Percentiles rank a stretch among this genome's conserved stretches.
phyloP scores from a whole-genome alignment of 2,888 invertebrate genomes.

The Acrobeloides nanus region DNA sequence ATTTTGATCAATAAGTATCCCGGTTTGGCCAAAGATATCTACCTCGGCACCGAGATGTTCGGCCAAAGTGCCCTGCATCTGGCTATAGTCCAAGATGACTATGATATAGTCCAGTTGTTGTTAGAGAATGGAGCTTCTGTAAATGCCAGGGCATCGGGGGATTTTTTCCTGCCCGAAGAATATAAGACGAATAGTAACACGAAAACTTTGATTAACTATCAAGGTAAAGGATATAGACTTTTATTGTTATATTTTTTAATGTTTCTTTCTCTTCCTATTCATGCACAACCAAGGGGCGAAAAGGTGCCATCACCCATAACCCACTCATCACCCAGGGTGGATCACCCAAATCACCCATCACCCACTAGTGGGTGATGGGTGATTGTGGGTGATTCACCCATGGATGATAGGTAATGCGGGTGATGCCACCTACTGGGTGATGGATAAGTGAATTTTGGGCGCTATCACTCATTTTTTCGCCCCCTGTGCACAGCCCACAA shows the following conservation, averaged over 20 bases:
- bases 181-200: conserved; percentile 72
- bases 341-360: no score
- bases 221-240: conserved; percentile 61
- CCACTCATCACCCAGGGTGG: no score
- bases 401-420: no score
- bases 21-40: conserved; percentile 79
- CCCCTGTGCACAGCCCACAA: no score
- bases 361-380: no score
- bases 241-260: neutral
- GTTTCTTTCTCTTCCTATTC: no score
- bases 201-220: conserved; percentile 81
- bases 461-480: no score
- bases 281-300: no score
- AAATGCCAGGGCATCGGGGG: conserved; percentile 81
- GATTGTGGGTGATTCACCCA: no score
- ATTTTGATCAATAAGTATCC: conserved; percentile 84
- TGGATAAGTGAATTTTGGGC: no score
- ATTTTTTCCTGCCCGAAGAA: conserved; percentile 89
- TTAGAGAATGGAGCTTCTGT: conserved; percentile 83
- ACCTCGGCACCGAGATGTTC: conserved; percentile 92
- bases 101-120: conserved; percentile 83
- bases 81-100: conserved; percentile 90
- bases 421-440: no score
- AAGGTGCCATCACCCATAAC: no score
- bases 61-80: conserved; percentile 88